Conservation (phyloP, 2,113 vertebrate species). For the Platysteira castanea region DNA sequence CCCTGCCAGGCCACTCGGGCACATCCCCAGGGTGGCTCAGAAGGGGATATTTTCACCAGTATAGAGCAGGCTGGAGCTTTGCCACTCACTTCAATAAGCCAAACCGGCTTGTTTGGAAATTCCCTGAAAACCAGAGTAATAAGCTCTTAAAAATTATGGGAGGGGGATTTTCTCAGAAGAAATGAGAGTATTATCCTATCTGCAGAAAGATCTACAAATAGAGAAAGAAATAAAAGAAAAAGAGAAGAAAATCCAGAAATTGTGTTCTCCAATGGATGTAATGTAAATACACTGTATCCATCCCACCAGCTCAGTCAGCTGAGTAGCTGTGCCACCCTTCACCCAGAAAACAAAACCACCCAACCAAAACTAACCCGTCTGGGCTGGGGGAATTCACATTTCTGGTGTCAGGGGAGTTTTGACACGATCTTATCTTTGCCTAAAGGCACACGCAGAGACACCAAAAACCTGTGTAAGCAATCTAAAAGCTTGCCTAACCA, state of each 20-base stretch:
- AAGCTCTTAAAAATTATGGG: not conserved
- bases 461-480: not conserved
- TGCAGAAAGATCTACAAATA: not conserved
- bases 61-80: not conserved
- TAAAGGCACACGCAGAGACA: not conserved
- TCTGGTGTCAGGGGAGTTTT: not conserved
- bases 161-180: not conserved
- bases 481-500: not conserved
- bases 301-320: not conserved
- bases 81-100: not conserved
- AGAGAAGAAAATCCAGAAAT: not conserved
- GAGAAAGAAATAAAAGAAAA: no score
- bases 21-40: not conserved
- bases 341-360: not conserved
- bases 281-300: not conserved
- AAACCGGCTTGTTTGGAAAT: not conserved
- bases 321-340: not conserved
- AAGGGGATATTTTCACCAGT: not conserved
- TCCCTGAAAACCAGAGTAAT: not conserved
- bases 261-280: rapidly evolving
- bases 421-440: not conserved
- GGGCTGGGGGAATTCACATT: not conserved
- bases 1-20: not conserved
- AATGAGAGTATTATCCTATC: not conserved
- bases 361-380: not conserved